Evolutionary conservation across 2,113 vertebrate genomes (phyloP).

Genomic region (Cyanoramphus novaezelandiae): DNA sequence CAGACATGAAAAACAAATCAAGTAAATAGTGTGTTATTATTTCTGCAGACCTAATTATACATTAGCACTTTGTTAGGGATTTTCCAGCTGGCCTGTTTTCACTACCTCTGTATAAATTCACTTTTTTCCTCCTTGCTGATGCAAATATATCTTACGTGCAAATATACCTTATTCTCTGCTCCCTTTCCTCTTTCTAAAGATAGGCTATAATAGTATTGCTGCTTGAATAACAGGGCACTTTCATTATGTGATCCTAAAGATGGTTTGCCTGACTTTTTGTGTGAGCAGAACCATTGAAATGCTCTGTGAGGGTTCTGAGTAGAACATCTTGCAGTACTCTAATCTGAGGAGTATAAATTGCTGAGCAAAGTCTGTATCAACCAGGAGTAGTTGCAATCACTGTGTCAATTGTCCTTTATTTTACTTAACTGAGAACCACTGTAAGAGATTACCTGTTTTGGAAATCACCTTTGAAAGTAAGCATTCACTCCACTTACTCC

Average conservation of each 20-base stretch:
- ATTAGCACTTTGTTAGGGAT: not conserved
- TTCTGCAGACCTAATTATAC: not conserved
- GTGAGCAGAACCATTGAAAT: not conserved
- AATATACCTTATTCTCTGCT: not conserved
- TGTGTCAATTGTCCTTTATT: not conserved
- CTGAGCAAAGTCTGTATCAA: not conserved
- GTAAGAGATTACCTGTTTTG: not conserved
- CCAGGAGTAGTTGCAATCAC: not conserved
- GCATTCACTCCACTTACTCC: not conserved
- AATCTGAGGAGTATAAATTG: not conserved
- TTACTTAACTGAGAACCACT: not conserved
- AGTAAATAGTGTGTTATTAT: not conserved
- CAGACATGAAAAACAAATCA: not conserved
- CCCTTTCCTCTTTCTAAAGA: not conserved
- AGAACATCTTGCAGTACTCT: not conserved
- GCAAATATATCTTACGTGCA: not conserved
- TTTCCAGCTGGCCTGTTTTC: not conserved
- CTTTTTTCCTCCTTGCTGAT: not conserved
- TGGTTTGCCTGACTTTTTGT: not conserved
- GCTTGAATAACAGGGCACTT: not conserved
- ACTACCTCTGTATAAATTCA: not conserved
- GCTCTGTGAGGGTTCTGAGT: not conserved
- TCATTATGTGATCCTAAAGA: not conserved
- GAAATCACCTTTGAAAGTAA: not conserved
- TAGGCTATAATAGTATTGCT: not conserved